phyloP scores from a whole-genome alignment of 2,797 vertebrate species.

The Eleutherodactylus coqui region DNA sequence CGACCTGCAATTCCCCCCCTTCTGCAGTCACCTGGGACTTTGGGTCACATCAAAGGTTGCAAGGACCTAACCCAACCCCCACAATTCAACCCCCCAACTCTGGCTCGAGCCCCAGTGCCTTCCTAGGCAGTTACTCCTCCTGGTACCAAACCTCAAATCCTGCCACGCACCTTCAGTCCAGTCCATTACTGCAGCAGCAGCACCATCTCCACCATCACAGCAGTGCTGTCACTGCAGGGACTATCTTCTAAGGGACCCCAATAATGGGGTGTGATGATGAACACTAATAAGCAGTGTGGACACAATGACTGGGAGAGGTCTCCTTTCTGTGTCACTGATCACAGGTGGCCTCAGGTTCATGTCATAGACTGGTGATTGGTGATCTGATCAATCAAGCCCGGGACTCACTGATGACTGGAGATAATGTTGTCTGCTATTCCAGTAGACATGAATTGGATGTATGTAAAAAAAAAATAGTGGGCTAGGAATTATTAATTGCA shows the following conservation, averaged over 20 bases:
- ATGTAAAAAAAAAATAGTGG: conserved; percentile 3
- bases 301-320: conserved; percentile 19
- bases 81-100: conserved; percentile 75
- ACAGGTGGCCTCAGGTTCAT: conserved; percentile 53
- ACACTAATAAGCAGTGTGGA: conserved; percentile 8
- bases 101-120: conserved; percentile 87
- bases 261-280: background rate
- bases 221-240: conserved; percentile 84
- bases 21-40: conserved; percentile 89
- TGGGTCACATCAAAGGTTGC: conserved; percentile 84
- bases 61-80: conserved; percentile 67
- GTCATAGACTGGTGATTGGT: conserved; percentile 59
- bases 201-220: conserved; percentile 81
- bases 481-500: background rate
- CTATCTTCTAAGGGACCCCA: conserved; percentile 81
- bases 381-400: conserved; percentile 56
- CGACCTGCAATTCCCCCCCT: conserved; percentile 85
- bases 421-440: background rate
- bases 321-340: conserved; percentile 55
- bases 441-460: conserved; percentile 12
- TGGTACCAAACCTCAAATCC: conserved; percentile 90
- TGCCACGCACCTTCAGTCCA: conserved; percentile 79
- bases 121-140: conserved; percentile 92
- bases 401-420: conserved; percentile 19
- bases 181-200: conserved; percentile 83